Evolutionary conservation across 2,888 invertebrate genomes (phyloP).

Genomic region (Orthonychiurus folsomi): DNA sequence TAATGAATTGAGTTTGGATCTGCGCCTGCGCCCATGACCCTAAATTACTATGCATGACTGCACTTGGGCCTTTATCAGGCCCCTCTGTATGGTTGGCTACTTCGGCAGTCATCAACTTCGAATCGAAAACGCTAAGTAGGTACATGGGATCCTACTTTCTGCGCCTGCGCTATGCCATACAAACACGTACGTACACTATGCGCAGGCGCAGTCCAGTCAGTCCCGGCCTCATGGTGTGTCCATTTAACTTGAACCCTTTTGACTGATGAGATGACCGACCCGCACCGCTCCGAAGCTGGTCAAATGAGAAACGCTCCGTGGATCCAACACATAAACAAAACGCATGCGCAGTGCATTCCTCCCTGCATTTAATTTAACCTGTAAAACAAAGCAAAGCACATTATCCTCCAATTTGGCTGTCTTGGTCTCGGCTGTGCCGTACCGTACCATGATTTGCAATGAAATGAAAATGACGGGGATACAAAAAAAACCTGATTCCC

Average conservation of each 20-base stretch:
- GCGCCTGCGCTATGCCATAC: too few species aligned
- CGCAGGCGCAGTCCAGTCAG: not conserved
- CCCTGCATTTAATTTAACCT: not conserved
- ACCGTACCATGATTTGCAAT: too few species aligned
- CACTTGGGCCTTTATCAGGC: conserved; percentile 7
- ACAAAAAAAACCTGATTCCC: not conserved
- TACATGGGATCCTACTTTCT: not conserved
- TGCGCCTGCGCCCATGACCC: too few species aligned
- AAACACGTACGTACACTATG: not conserved
- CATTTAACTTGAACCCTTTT: not conserved
- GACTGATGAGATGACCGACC: not conserved
- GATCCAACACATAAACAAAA: not conserved
- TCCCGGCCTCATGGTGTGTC: not conserved
- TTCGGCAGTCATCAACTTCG: not conserved
- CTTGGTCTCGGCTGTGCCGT: too few species aligned
- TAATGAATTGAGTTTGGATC: conserved; percentile 21
- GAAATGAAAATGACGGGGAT: too few species aligned
- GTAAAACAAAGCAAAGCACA: not conserved
- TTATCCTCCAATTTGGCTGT: not conserved
- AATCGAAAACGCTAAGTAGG: not conserved
- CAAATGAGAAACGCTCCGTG: not conserved
- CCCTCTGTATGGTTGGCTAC: not conserved
- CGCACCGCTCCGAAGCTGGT: too few species aligned
- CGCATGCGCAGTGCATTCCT: not conserved
- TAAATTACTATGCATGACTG: conserved; percentile 21